These are phyloP conservation scores for Lepas anatifera DNA, from an alignment of 2,888 invertebrate genomes.

Conservation along the genomic window DNA sequence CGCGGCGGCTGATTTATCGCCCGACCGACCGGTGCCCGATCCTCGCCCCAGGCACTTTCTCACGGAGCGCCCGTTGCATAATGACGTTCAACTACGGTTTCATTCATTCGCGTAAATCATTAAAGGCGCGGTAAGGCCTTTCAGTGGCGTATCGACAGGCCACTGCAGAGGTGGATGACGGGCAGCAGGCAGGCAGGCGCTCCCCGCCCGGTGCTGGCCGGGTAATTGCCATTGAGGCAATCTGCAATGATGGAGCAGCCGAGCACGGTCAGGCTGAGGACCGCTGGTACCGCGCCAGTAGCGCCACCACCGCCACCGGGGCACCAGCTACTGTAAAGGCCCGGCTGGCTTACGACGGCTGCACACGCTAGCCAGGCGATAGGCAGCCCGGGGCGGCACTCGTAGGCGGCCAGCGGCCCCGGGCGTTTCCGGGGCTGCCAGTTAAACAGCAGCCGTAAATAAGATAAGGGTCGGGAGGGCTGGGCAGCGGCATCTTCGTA, in stretches of 20 bases:
- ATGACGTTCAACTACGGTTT: conserved; percentile 9
- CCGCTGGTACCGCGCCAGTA: too few species aligned
- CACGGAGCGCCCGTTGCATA: conserved; percentile 1
- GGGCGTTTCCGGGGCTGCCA: not conserved
- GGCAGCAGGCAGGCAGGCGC: too few species aligned
- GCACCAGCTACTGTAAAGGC: too few species aligned
- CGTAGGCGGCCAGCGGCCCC: not conserved
- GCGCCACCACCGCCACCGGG: too few species aligned
- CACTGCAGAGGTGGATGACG: too few species aligned
- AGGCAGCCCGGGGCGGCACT: not conserved
- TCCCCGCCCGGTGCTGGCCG: not conserved
- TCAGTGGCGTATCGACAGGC: conserved; percentile 5
- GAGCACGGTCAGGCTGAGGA: too few species aligned
- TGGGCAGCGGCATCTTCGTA: not conserved
- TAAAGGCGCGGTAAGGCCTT: not conserved
- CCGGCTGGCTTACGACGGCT: too few species aligned
- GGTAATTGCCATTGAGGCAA: conserved; percentile 6
- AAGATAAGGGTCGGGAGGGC: not conserved
- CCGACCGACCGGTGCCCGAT: not conserved
- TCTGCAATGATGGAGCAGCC: conserved; percentile 13
- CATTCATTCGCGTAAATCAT: conserved; percentile 11
- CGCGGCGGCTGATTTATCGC: not conserved
- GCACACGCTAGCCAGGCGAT: too few species aligned
- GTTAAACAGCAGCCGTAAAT: not conserved
- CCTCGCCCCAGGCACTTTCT: not conserved